phyloP scores from a whole-genome alignment of 2,797 vertebrate genomes.

The Etheostoma perlongum region DNA sequence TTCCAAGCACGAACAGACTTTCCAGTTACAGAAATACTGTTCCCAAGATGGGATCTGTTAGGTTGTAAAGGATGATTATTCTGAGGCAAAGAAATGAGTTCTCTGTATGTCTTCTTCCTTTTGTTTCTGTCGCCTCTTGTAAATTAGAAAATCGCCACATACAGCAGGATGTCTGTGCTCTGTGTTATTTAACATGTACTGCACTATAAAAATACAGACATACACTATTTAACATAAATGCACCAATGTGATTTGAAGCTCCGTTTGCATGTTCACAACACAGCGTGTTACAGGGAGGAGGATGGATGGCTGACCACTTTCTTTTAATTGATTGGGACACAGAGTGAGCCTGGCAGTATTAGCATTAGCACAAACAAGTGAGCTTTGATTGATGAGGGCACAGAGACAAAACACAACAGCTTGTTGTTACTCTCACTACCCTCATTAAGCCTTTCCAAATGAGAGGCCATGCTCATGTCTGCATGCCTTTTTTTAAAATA shows the following conservation, averaged over 20 bases:
- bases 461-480: slow-evolving; percentile 17
- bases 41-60: slow-evolving; percentile 67
- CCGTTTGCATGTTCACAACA: slow-evolving; percentile 19
- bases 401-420: slow-evolving; percentile 37
- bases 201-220: not conserved
- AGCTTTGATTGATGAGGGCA: slow-evolving; percentile 74
- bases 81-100: slow-evolving; percentile 42
- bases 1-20: slow-evolving; percentile 60
- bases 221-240: slow-evolving; percentile 9
- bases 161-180: not conserved
- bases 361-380: slow-evolving; percentile 71
- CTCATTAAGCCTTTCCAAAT: slow-evolving; percentile 34
- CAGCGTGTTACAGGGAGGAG: slow-evolving; percentile 49
- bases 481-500: slow-evolving; percentile 9
- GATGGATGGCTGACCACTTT: slow-evolving; percentile 75
- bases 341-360: slow-evolving; percentile 66
- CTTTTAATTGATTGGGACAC: slow-evolving; percentile 78
- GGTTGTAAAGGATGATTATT: slow-evolving; percentile 71
- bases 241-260: not conserved
- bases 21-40: slow-evolving; percentile 63
- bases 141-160: slow-evolving; percentile 7
- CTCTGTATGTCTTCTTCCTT: slow-evolving; percentile 27
- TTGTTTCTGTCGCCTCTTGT: slow-evolving; percentile 5
- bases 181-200: not conserved
- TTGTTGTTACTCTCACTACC: slow-evolving; percentile 34